Base-by-base conservation (phyloP, 1,140 invertebrate species). In the Nylanderia fulva region DNA sequence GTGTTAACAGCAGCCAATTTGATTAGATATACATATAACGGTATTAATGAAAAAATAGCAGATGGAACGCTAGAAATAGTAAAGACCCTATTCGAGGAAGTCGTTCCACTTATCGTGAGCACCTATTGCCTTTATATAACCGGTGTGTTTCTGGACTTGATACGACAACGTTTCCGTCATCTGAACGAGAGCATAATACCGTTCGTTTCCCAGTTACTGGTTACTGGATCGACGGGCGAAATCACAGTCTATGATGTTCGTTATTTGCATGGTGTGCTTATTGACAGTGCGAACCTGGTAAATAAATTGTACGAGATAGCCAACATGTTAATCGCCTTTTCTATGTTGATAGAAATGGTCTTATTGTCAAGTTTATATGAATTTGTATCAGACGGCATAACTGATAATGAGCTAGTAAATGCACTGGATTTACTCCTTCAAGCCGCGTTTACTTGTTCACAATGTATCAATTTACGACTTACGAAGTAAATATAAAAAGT, bases 131-230 rank as follows among this genome's bases (percentile, higher is more conserved):
- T 68, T 2, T 56, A 68, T 13, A 2, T 68, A 54, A 68, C 15
- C 5, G 64, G 29, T 6, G 54, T 56, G 13, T 68, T 68, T 56
- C 33, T 79, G 8, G 61, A 79, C n/a, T 13, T 79, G 33, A 68
- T 54, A 39, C 61, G 76, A 1, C 76, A 79, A 68, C 76, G 76
- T 68, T 79, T 79, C 15, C 63, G 45, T 27, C 76, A 79, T n/a
- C 21, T 79, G 15, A 79, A 79, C 21, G 29, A 79, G 18, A 45
- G 0, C 0, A 79, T 79, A 79, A 18, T 79, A 21, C 76, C 76
- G 39, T 7, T 54, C 0, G 63, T 79, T 7, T 68, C 63, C 18
- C 7, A 68, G 6, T 68, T 79, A 68, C 33, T 63, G 21, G 5
- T 54, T 0, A 39, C 76, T 2, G 21, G 63, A 56, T 54, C 21